Evolutionary conservation across 1,140 invertebrate genomes (phyloP), one percentile per base, ranked within the genome.

Genomic region (Arion vulgaris): DNA sequence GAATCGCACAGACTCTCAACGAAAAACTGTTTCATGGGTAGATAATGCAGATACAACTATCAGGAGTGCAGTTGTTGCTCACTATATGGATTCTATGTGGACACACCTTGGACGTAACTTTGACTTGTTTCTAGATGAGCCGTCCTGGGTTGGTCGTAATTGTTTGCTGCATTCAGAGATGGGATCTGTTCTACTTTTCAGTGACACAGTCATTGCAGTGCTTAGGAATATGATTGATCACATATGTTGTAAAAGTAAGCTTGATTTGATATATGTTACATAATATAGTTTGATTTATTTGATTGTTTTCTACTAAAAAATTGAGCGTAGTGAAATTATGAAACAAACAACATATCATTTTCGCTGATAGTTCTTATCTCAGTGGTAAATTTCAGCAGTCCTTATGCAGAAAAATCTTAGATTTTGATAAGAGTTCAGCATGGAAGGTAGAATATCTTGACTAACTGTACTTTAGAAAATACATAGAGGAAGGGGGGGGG

Each of bases 11-110:
- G 90, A 91, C 79, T 89, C 90, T 0, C 80, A 74, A 28, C 81
- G 90, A 5, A 92, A 92, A 78, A 88, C 88, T 66, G 91, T 92
- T 26, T 91, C 91, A 0, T 92, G 91, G 91, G 90, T 91, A 7
- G 91, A 92, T 68, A 89, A 88, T 73, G 90, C 88, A n/a, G 89
- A 91, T 79, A 86, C 85, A 28, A 88, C 89, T 34, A 88, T 91
- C 11, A 87, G 87, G 57, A 84, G 85, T 62, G 88, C 90, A 68
- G 86, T 91, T n/a, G 84, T 87, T 11, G 69, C 83, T 49, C 86
- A 85, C 38, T 92, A 92, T 85, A 87, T 91, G 85, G 90, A 92
- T 72, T 80, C 87, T 45, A 81, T 91, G 74, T 92, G 91, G 91
- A 85, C 86, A 39, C 84, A 87, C 69, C 89, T 92, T 84, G 89